Evolutionary conservation across 2,113 vertebrate species (phyloP).

Genomic region (Nymphicus hollandicus): DNA sequence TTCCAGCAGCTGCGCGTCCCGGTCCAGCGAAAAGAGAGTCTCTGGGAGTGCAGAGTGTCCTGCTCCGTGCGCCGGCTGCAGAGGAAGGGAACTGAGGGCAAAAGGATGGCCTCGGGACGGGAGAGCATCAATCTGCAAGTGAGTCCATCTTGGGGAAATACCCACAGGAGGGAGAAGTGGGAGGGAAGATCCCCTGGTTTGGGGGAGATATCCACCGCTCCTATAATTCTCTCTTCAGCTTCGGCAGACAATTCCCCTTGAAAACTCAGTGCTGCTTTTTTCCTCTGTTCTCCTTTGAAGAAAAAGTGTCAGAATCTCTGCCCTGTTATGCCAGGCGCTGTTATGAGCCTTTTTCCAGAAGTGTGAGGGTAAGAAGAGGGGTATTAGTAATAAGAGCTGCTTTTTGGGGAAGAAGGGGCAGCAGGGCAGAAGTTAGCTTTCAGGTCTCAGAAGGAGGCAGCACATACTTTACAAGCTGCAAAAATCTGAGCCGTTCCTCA

Average conservation of each 20-base stretch:
- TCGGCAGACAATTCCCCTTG: background rate
- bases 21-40: slow-evolving; percentile 1
- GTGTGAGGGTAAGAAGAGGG: background rate
- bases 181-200: fast-evolving
- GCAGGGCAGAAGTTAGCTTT: background rate
- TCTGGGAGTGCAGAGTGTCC: background rate
- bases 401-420: background rate
- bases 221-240: background rate
- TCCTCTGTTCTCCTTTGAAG: background rate
- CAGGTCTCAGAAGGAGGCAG: slow-evolving; percentile 32
- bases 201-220: background rate
- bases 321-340: background rate
- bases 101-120: slow-evolving; percentile 63
- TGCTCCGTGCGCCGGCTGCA: background rate
- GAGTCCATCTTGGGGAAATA: slow-evolving; percentile 29
- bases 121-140: slow-evolving; percentile 65
- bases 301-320: background rate
- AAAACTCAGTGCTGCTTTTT: background rate
- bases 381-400: background rate
- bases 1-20: slow-evolving; percentile 57
- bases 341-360: background rate
- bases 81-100: background rate
- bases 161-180: background rate
- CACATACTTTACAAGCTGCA: background rate
- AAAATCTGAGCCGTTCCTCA: background rate